Conservation (phyloP, 2,888 invertebrate genomes). For the Orchesella flavescens region DNA sequence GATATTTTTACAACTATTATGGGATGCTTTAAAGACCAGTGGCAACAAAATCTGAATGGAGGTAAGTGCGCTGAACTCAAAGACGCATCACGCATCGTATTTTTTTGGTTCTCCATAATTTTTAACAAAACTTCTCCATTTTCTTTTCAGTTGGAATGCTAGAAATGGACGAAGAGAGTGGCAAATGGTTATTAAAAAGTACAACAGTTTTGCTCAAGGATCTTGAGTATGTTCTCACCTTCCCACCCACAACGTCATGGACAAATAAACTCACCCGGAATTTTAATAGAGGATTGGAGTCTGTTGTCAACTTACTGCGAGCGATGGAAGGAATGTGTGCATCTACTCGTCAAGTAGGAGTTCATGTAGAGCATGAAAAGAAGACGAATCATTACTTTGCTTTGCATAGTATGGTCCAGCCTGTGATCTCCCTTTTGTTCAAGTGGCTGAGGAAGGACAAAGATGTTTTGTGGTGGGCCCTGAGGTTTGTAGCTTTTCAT, state of each 20-base stretch:
- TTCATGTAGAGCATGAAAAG: not conserved
- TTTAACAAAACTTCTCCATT: constrained; percentile 60
- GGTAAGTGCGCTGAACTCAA: constrained; percentile 60
- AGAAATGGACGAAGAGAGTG: too few species aligned
- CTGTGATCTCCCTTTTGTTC: not conserved
- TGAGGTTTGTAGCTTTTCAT: not conserved
- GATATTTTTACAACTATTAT: constrained; percentile 91
- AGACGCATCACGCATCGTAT: too few species aligned
- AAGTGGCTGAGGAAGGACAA: not conserved
- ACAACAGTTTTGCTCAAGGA: too few species aligned
- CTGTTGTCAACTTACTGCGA: constrained; percentile 86
- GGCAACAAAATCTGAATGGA: constrained; percentile 83
- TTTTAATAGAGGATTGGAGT: constrained; percentile 88
- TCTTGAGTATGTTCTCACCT: constrained; percentile 88
- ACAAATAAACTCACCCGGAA: constrained; percentile 86
- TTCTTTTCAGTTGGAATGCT: too few species aligned
- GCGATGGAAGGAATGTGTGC: constrained; percentile 81
- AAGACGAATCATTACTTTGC: not conserved
- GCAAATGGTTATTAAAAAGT: too few species aligned
- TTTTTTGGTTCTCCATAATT: too few species aligned
- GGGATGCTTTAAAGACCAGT: constrained; percentile 91
- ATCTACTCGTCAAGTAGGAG: not conserved
- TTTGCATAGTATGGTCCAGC: not conserved
- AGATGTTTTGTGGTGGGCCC: too few species aligned
- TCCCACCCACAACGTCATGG: constrained; percentile 86